Base-by-base conservation (phyloP, 2,113 vertebrate species). In the Suricata suricatta region DNA sequence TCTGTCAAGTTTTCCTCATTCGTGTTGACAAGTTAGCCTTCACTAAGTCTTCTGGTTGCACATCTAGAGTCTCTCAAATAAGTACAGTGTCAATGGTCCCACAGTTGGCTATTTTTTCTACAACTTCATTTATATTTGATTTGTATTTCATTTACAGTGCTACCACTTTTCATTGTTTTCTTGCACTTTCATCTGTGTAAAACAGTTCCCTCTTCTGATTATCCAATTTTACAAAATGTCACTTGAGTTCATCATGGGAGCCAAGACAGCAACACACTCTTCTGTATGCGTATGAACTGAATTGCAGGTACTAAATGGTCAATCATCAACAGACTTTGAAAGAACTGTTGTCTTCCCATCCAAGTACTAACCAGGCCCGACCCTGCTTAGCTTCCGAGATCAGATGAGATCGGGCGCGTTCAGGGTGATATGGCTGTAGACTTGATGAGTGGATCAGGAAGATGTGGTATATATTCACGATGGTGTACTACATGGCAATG, bases 211-310 rank as follows among this genome's bases (percentile, higher is more conserved):
- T 96, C 25, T 94, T 90, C 13, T 15, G n/a, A 92, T 86, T 72
- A 89, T 50, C 31, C n/a, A 88, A 33, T 88, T 95, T 91, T 91
- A 12, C 52, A 84, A 87, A 95, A 57, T 25, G 64, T 93, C 33
- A 93, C 15, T 57, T 66, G 52, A 3, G 23, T 47, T 88, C 74
- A 72, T 96, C 23, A 83, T 23, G 41, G 68, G 69, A 88, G 57
- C 64, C 25, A 92, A 52, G 74, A 93, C 35, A 93, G 93, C 13
- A 17, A 80, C 21, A 63, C 27, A 21, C 35, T 90, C 29, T 89
- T 35, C 27, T 69, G 31, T 79, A 63, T 66, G 16, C 47, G 14
- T 82, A 25, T 35, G 23, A 89, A 31, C 1, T 71, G 64, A 93
- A 2, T 41, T 52, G 68, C 2, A 57, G 31, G 35, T 29, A 50